phyloP scores from a whole-genome alignment of 2,113 vertebrate genomes.

The Tricholaema leucomelas region DNA sequence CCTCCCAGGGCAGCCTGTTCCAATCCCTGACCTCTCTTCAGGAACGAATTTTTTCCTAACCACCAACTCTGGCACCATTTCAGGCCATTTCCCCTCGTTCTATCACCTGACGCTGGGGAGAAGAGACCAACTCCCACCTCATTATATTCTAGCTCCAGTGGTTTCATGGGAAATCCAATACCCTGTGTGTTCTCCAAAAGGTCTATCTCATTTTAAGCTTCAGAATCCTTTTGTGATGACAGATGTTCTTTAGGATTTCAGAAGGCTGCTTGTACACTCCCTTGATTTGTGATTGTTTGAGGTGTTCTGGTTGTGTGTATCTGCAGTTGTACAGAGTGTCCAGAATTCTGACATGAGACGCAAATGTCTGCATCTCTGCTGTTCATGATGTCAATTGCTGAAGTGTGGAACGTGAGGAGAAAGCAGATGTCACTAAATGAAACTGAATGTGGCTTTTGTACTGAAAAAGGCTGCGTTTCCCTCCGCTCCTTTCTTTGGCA shows the following conservation, averaged over 20 bases:
- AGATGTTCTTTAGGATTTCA: not conserved
- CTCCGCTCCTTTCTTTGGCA: not conserved
- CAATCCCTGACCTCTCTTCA: too few relatives aligned
- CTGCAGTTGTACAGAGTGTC: not conserved
- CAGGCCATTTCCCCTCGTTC: too few relatives aligned
- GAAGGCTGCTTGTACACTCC: not conserved
- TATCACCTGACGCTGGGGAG: too few relatives aligned
- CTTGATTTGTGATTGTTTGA: not conserved
- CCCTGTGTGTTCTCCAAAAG: not conserved
- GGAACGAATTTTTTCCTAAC: too few relatives aligned
- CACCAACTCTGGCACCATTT: too few relatives aligned
- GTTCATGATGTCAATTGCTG: not conserved
- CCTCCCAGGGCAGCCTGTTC: too few relatives aligned
- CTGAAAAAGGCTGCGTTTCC: conserved; percentile 14
- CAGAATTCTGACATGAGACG: not conserved
- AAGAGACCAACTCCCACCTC: too few relatives aligned
- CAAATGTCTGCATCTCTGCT: not conserved
- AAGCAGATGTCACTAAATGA: not conserved
- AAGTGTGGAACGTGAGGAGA: not conserved
- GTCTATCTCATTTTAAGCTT: not conserved
- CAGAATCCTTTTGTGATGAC: not conserved
- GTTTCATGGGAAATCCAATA: not conserved
- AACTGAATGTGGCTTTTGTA: conserved; percentile 4
- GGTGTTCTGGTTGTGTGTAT: not conserved
- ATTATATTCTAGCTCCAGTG: not conserved